A percentile compares a stretch with the other conserved stretches of the same genome.
Conservation (phyloP, 2,113 vertebrate species). For the Malaclemys terrapin region DNA sequence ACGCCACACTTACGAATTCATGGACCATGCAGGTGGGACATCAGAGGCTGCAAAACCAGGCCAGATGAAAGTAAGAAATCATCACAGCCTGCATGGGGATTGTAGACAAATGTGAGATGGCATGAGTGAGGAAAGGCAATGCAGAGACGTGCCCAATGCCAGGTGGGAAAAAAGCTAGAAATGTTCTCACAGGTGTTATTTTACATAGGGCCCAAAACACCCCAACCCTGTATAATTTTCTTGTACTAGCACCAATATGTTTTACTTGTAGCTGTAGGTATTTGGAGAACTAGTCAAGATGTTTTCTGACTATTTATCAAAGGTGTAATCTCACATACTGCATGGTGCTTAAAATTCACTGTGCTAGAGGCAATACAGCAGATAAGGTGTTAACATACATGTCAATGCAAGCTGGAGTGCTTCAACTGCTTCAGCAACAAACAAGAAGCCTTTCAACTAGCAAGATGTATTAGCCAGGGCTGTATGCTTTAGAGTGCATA, state of each 20-base stretch:
- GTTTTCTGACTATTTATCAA: not conserved
- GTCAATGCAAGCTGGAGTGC: not conserved
- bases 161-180: not conserved
- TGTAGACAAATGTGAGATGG: not conserved
- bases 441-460: not conserved
- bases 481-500: not conserved
- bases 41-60: not conserved
- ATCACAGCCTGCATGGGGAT: not conserved
- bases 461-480: not conserved
- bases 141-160: not conserved
- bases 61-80: not conserved
- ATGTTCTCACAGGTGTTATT: not conserved
- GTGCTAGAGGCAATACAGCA: not conserved
- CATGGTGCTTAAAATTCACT: not conserved
- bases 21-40: no score
- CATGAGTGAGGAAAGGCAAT: not conserved
- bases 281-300: not conserved
- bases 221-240: not conserved
- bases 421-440: conserved; percentile 6
- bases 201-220: not conserved
- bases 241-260: not conserved
- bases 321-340: not conserved
- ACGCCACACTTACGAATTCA: not conserved
- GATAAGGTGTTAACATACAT: not conserved
- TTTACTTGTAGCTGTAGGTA: not conserved